Conservation (phyloP, 1,140 invertebrate species). For the Sycophaga agraensis region DNA sequence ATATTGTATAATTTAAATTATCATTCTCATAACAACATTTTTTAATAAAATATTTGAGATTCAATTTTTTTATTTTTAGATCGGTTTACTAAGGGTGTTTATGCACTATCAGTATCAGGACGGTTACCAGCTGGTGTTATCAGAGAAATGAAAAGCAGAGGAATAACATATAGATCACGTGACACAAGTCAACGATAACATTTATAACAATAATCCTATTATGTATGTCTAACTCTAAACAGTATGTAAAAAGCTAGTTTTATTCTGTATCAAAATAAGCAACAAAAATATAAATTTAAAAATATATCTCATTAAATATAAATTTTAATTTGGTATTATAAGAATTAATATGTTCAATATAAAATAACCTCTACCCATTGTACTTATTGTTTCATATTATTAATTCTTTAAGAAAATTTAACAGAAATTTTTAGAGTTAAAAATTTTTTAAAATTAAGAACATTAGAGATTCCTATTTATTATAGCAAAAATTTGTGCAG, state of each 20-base stretch:
- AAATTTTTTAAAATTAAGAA: not conserved
- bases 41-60: slow-evolving; percentile 3
- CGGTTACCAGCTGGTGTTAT: slow-evolving; percentile 82
- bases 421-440: too few species aligned
- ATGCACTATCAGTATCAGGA: slow-evolving; percentile 93
- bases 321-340: too few species aligned
- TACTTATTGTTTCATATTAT: too few species aligned
- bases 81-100: slow-evolving; percentile 86
- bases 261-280: too few species aligned
- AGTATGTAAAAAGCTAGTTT: too few species aligned
- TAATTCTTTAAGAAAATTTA: too few species aligned
- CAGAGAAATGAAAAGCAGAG: slow-evolving; percentile 88
- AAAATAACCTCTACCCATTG: too few species aligned
- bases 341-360: too few species aligned
- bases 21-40: slow-evolving; percentile 1
- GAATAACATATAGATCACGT: slow-evolving; percentile 81
- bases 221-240: too few species aligned
- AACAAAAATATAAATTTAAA: too few species aligned
- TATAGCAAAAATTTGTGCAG: not conserved
- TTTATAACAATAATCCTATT: too few species aligned
- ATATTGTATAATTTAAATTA: slow-evolving; percentile 8
- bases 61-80: slow-evolving; percentile 15
- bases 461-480: slow-evolving; percentile 14
- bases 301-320: too few species aligned
- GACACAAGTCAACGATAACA: slow-evolving; percentile 82